These are phyloP conservation scores for Dermatophagoides farinae DNA, from an alignment of 1,140 invertebrate species.

Conservation along the genomic window DNA sequence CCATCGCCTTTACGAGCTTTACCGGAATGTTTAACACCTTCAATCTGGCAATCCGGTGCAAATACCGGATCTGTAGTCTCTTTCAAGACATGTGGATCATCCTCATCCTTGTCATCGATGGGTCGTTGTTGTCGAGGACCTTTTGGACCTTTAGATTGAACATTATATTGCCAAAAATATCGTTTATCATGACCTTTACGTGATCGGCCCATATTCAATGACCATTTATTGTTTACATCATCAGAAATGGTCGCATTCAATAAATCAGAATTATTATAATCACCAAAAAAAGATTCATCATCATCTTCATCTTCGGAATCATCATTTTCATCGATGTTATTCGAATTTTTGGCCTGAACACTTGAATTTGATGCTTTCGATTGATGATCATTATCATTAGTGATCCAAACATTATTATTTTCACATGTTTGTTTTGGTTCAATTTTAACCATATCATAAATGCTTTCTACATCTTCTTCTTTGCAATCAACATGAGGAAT, in stretches of 20 bases:
- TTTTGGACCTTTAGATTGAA: constrained; percentile 93
- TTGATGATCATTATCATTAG: neutral
- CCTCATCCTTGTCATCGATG: constrained; percentile 34
- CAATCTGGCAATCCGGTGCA: constrained; percentile 61
- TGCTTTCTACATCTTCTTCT: too few species aligned
- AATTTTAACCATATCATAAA: too few species aligned
- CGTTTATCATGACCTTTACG: constrained; percentile 45
- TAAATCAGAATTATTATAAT: constrained; percentile 14
- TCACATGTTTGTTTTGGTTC: too few species aligned
- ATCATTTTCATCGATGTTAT: constrained; percentile 7
- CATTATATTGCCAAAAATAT: constrained; percentile 97
- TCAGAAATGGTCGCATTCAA: constrained; percentile 14
- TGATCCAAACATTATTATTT: neutral
- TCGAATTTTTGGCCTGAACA: constrained; percentile 19
- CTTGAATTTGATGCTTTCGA: neutral
- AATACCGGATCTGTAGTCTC: constrained; percentile 79
- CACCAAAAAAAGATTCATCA: constrained; percentile 16
- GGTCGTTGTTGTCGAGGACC: constrained; percentile 28
- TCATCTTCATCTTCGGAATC: constrained; percentile 18
- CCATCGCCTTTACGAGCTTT: constrained; percentile 92
- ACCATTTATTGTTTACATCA: constrained; percentile 13
- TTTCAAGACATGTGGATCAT: constrained; percentile 78
- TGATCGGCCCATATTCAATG: constrained; percentile 18
- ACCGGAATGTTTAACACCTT: constrained; percentile 41
- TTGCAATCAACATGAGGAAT: too few species aligned